A percentile compares a stretch with the other conserved stretches of the same genome.
These are phyloP conservation scores for Intellagama lesueurii DNA, from an alignment of 2,797 vertebrate species.

Conservation along the genomic window DNA sequence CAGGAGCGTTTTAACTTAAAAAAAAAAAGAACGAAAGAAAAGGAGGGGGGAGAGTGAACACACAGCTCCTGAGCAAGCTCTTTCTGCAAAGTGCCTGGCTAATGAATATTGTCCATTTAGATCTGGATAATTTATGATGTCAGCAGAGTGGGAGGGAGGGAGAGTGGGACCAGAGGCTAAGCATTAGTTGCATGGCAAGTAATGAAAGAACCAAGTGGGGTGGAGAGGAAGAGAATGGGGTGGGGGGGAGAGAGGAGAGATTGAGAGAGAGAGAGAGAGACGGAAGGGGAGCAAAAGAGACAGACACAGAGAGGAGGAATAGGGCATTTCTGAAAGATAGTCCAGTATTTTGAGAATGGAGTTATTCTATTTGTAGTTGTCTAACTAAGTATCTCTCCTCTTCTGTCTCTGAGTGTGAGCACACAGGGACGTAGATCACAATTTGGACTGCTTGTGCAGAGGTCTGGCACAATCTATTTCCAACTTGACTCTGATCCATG, in stretches of 20 bases:
- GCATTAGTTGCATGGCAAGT: conserved; percentile 46
- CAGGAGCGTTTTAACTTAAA: conserved; percentile 91
- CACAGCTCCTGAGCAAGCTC: conserved; percentile 71
- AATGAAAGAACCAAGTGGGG: neutral
- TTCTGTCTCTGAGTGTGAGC: neutral
- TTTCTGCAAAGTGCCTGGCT: conserved; percentile 73
- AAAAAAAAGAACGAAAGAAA: conserved; percentile 69
- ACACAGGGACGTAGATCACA: neutral
- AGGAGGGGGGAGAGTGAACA: conserved; percentile 33
- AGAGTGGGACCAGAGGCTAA: conserved; percentile 56
- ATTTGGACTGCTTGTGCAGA: neutral
- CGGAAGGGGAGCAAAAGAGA: neutral
- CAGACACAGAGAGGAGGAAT: neutral
- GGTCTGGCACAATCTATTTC: neutral
- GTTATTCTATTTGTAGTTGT: neutral
- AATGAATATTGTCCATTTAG: conserved; percentile 79
- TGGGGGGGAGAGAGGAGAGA: neutral
- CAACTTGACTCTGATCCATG: no score
- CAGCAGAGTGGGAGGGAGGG: conserved; percentile 55
- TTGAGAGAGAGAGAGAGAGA: neutral
- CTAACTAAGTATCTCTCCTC: neutral
- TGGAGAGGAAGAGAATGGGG: conserved; percentile 17
- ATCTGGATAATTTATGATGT: conserved; percentile 78
- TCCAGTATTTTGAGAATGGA: conserved; percentile 27
- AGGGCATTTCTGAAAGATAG: conserved; percentile 7